These are phyloP conservation scores for Cariama cristata DNA, from an alignment of 2,113 vertebrate genomes.

Conservation along the genomic window DNA sequence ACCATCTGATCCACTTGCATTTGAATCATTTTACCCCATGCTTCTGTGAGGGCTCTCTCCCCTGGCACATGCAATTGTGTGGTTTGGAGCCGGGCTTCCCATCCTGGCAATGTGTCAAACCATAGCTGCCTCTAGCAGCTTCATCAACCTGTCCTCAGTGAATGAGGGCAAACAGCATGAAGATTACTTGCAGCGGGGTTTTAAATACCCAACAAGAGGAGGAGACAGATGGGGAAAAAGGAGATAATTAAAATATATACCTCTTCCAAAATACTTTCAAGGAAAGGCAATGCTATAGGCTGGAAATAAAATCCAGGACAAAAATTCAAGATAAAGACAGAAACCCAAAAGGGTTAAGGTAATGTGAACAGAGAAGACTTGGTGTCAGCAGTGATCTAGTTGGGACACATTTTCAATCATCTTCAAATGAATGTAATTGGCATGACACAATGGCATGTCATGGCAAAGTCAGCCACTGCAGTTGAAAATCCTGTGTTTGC, in stretches of 20 bases:
- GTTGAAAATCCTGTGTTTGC: neutral
- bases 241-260: neutral
- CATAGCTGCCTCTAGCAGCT: neutral
- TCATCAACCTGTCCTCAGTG: neutral
- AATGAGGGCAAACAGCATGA: neutral
- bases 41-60: neutral
- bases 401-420: neutral
- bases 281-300: neutral
- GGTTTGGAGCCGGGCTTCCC: neutral
- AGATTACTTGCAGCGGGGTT: neutral
- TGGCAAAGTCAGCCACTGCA: neutral
- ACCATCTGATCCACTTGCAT: neutral
- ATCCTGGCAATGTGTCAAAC: accelerated
- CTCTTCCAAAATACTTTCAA: neutral
- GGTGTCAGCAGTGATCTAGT: neutral
- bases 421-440: neutral
- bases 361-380: neutral
- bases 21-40: neutral
- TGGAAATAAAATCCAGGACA: neutral
- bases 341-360: neutral
- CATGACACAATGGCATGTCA: neutral
- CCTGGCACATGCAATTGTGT: neutral
- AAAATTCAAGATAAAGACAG: neutral
- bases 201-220: neutral
- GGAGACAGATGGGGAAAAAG: neutral